Conservation (phyloP, 2,797 vertebrate species). For the Tokudaia muenninki region DNA sequence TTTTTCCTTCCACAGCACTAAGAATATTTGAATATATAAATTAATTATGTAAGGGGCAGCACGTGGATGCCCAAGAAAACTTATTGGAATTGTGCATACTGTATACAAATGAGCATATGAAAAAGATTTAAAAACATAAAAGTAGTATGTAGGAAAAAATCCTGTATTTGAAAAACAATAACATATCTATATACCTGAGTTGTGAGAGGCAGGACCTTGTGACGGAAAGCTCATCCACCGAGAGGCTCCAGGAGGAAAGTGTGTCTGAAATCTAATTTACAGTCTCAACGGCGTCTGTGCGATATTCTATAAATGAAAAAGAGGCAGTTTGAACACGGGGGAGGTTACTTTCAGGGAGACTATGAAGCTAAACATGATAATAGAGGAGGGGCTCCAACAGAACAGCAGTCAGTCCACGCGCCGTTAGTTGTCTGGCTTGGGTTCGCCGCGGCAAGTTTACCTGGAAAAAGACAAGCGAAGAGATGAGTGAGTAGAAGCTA, state of each 20-base stretch:
- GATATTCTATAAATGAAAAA: slow-evolving; percentile 66
- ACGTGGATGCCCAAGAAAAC: not conserved
- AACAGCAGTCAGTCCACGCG: slow-evolving; percentile 50
- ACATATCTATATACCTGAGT: not conserved
- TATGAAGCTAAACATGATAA: slow-evolving; percentile 57
- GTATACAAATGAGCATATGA: not conserved
- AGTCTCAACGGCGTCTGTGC: slow-evolving; percentile 49
- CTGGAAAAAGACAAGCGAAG: not conserved
- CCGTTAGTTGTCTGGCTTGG: slow-evolving; percentile 41
- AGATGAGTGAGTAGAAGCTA: slow-evolving; percentile 16
- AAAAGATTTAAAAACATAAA: slow-evolving; percentile 31
- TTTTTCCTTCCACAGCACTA: not conserved
- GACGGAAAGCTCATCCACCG: not conserved
- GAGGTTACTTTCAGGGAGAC: slow-evolving; percentile 61
- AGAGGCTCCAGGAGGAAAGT: slow-evolving; percentile 7
- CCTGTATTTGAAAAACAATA: not conserved
- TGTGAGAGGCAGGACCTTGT: slow-evolving; percentile 14
- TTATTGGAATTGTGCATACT: not conserved
- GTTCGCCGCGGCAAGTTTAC: not conserved
- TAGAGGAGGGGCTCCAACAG: not conserved
- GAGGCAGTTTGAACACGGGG: not conserved
- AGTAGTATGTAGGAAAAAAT: not conserved
- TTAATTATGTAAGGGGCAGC: not conserved
- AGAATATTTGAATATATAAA: not conserved
- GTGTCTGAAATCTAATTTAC: slow-evolving; percentile 61